Percentiles rank a stretch among this genome's conserved stretches.
Evolutionary conservation across 1,140 invertebrate species (phyloP).

Genomic region (Micrasema longulum): DNA sequence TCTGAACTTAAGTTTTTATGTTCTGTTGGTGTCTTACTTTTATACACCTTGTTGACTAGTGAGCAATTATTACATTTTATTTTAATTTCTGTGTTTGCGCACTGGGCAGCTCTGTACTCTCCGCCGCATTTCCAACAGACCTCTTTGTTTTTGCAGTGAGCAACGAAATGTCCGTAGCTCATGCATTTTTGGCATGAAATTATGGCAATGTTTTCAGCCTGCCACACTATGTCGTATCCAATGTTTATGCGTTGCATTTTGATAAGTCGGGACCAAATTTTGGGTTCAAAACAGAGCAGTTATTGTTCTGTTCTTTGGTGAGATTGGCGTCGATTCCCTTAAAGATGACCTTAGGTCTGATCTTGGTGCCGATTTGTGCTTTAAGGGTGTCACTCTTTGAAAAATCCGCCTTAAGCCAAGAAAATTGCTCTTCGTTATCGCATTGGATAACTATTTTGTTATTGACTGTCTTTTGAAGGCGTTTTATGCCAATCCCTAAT

Average conservation of each 20-base stretch:
- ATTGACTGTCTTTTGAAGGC: no score
- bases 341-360: no score
- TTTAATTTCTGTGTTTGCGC: no score
- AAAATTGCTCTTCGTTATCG: no score
- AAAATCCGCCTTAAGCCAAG: no score
- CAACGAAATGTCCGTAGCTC: background rate
- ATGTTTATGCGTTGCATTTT: background rate
- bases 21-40: background rate
- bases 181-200: slow-evolving; percentile 3
- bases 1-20: background rate
- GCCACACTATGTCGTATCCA: background rate
- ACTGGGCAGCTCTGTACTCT: background rate
- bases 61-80: no score
- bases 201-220: background rate
- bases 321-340: no score
- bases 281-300: background rate
- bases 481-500: no score
- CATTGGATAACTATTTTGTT: no score
- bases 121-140: slow-evolving; percentile 9
- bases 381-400: no score
- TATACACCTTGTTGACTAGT: background rate
- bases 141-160: background rate
- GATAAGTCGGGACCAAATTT: background rate
- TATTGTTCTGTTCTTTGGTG: no score
- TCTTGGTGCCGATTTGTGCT: no score